These are phyloP conservation scores for Acipenser oxyrinchus DNA, from an alignment of 2,797 vertebrate species.

Conservation along the genomic window DNA sequence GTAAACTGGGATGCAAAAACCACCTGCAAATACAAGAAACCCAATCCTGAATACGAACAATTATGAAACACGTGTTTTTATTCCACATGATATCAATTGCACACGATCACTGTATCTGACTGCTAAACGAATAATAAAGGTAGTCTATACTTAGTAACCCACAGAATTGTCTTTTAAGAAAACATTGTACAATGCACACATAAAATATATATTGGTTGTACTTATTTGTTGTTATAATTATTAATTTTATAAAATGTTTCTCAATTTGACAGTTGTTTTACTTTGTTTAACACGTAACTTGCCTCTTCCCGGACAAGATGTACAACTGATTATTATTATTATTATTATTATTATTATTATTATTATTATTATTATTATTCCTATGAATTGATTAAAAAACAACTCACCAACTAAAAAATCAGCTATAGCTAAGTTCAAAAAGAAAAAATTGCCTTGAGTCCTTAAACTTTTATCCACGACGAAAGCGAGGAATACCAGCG, in stretches of 20 bases:
- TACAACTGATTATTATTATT: too few relatives aligned
- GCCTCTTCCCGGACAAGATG: too few relatives aligned
- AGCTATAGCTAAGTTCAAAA: slow-evolving; percentile 63
- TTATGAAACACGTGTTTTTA: background rate
- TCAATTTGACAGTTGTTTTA: too few relatives aligned
- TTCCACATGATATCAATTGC: background rate
- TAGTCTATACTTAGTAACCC: too few relatives aligned
- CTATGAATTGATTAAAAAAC: background rate
- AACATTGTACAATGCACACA: too few relatives aligned
- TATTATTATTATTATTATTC: too few relatives aligned
- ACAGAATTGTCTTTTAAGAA: too few relatives aligned
- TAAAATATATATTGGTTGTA: too few relatives aligned
- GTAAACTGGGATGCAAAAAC: slow-evolving; percentile 64
- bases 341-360: too few relatives aligned
- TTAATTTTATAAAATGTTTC: too few relatives aligned
- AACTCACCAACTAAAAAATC: slow-evolving; percentile 60
- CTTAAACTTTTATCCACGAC: slow-evolving; percentile 53
- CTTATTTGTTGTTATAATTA: too few relatives aligned
- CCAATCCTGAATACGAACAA: background rate
- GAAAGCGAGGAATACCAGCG: slow-evolving; percentile 59
- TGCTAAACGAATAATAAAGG: background rate
- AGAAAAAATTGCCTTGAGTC: slow-evolving; percentile 62
- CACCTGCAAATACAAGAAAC: slow-evolving; percentile 30
- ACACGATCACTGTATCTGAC: background rate
- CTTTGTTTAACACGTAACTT: too few relatives aligned